A percentile compares a stretch with the other conserved stretches of the same genome.
These are phyloP conservation scores for Proterorhinus semilunaris DNA, from an alignment of 2,113 vertebrate species.

Conservation along the genomic window DNA sequence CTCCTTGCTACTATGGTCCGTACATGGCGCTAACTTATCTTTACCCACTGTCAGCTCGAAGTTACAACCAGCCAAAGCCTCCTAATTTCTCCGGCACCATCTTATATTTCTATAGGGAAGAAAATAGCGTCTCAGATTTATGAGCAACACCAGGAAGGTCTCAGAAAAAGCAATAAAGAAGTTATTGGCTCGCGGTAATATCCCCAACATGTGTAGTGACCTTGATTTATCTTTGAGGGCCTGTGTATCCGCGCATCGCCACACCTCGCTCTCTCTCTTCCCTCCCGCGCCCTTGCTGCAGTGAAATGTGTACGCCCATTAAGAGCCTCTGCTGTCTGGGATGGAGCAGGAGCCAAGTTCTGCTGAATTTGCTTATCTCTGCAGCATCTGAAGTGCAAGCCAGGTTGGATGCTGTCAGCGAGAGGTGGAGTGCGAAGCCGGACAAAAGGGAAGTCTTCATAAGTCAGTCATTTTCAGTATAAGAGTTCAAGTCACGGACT, in stretches of 20 bases:
- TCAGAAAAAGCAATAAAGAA: slow-evolving; percentile 74
- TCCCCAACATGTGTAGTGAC: slow-evolving; percentile 62
- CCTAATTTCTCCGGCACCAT: slow-evolving; percentile 20
- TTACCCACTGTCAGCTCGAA: slow-evolving; percentile 19
- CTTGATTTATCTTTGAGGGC: slow-evolving; percentile 71
- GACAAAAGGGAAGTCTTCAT: background rate
- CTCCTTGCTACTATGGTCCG: background rate
- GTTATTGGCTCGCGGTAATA: slow-evolving; percentile 74
- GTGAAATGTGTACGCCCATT: slow-evolving; percentile 66
- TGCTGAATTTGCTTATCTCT: slow-evolving; percentile 60
- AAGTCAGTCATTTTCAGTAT: too few relatives aligned
- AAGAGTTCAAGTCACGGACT: too few relatives aligned
- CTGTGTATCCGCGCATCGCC: slow-evolving; percentile 60
- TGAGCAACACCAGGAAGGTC: slow-evolving; percentile 56
- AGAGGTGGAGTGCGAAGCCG: slow-evolving; percentile 23
- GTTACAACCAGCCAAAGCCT: slow-evolving; percentile 14
- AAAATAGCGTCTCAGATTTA: slow-evolving; percentile 66
- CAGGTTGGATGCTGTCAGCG: slow-evolving; percentile 38
- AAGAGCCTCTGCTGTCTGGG: slow-evolving; percentile 54
- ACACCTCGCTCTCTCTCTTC: slow-evolving; percentile 53
- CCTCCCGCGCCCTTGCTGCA: slow-evolving; percentile 68
- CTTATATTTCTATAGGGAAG: slow-evolving; percentile 51
- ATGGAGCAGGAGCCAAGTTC: slow-evolving; percentile 44
- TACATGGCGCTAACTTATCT: slow-evolving; percentile 10
- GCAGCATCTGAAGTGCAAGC: slow-evolving; percentile 48